Base-by-base conservation (phyloP, 2,888 invertebrate genomes). In the Cephus spinipes region DNA sequence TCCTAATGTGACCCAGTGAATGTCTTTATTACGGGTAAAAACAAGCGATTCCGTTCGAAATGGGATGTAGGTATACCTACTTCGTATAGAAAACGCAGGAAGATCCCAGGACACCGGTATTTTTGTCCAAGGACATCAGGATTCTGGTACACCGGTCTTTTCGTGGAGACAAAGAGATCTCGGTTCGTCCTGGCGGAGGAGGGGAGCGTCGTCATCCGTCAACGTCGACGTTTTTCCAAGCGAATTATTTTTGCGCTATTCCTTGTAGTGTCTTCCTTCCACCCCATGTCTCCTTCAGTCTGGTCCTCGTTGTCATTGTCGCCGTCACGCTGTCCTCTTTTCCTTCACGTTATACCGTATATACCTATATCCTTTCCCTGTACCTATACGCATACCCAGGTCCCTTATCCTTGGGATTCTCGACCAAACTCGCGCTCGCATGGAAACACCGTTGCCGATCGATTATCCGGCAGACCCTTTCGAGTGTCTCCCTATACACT, bases 141-240 rank as follows among this genome's bases (percentile, higher is more conserved):
- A 55, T 55, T 9, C 55, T 55, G 55, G 55, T 55, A 23, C 55
- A 55, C 55, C 55, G 6, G 55, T 55, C 55, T 55, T 55, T 55
- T 55, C 55, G 9, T 23, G 33, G 71, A 71, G 71, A 71, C 71
- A 31, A 71, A 71, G 71, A 71, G 71, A 71, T 71, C 71, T 71
- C 71, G 71, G 12, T 71, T 55, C 6, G 33, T 12, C 71, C 71
- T 11, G 9, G 34, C 1, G 23, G 35, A 3, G 12, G 35, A 3
- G 11, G 33, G 33, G 12, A 0, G 12, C 9, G 23, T 23, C 55
- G 31, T 71, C 31, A 71, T 71, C 71, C 31, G 33, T 71, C 71
- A 71, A 71, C 32, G 71, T 71, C 71, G 71, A 31, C 71, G 71
- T 71, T 71, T 71, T 71, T 71, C 71, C 71, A 33, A 4, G 31